phyloP scores from a whole-genome alignment of 37 sponge, comb jelly and placozoan species.

The Crambe crambe region DNA sequence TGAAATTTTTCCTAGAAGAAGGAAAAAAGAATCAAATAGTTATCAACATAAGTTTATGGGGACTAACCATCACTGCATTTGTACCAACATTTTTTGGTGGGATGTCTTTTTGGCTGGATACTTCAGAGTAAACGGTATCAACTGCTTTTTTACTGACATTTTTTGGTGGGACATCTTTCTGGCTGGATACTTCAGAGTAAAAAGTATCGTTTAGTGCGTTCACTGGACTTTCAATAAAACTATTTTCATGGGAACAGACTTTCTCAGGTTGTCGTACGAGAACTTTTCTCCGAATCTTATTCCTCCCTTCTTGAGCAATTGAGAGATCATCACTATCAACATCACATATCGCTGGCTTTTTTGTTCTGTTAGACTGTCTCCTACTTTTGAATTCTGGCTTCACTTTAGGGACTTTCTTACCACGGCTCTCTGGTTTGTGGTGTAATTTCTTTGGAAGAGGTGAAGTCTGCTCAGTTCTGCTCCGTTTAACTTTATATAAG shows the following conservation, averaged over 20 bases:
- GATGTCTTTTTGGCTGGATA: not conserved
- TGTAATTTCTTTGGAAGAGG: not conserved
- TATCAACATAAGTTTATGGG: not conserved
- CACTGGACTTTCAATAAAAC: constrained; percentile 11
- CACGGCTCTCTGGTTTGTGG: no score
- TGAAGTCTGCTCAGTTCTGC: not conserved
- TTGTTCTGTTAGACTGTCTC: not conserved
- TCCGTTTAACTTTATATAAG: not conserved
- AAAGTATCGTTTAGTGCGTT: constrained; percentile 13
- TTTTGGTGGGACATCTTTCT: not conserved
- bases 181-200: constrained; percentile 1
- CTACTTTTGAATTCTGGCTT: no score
- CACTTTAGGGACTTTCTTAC: no score
- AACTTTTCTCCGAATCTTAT: not conserved
- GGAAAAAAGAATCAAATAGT: constrained; percentile 1
- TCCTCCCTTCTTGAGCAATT: not conserved
- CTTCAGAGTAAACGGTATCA: constrained; percentile 12
- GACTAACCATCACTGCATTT: not conserved
- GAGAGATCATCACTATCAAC: not conserved
- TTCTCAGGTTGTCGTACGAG: not conserved
- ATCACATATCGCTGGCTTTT: no score
- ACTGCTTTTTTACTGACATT: no score
- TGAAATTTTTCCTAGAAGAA: constrained; percentile 47
- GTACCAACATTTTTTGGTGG: not conserved
- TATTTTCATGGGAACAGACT: not conserved